These are phyloP conservation scores for Mobula hypostoma DNA, from an alignment of 2,113 vertebrate genomes.

Conservation along the genomic window DNA sequence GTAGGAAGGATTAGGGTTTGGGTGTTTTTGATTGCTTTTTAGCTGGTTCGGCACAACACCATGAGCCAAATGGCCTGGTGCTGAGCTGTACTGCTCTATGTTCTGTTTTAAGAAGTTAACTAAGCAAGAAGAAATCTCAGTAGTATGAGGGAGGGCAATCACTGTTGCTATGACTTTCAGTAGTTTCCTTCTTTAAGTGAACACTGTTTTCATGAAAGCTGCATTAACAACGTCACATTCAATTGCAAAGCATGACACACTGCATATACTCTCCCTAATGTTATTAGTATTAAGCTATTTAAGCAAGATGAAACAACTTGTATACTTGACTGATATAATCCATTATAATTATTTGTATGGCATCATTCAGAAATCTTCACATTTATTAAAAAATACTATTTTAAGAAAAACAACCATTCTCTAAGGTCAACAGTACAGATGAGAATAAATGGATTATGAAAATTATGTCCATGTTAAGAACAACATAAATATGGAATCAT, in stretches of 20 bases:
- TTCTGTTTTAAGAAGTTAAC: background rate
- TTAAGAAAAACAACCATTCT: background rate
- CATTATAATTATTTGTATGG: background rate
- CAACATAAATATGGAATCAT: constrained; percentile 6
- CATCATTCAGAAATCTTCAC: background rate
- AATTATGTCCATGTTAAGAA: background rate
- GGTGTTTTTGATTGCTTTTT: too few relatives aligned
- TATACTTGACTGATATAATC: background rate
- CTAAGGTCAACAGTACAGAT: background rate
- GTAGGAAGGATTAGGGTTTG: too few relatives aligned
- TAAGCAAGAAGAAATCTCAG: background rate
- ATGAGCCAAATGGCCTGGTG: too few relatives aligned
- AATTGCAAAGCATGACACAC: background rate
- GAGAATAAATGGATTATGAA: background rate
- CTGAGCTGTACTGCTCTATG: too few relatives aligned
- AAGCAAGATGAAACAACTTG: background rate
- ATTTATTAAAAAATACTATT: background rate
- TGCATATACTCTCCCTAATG: background rate
- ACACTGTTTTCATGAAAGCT: background rate
- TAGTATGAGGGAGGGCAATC: background rate
- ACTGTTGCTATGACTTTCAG: too few relatives aligned
- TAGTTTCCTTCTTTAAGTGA: background rate
- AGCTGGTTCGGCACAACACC: too few relatives aligned
- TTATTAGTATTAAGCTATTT: background rate
- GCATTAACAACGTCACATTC: background rate